Evolutionary conservation across 2,888 invertebrate species (phyloP).

Genomic region (Cotesia congregata): DNA sequence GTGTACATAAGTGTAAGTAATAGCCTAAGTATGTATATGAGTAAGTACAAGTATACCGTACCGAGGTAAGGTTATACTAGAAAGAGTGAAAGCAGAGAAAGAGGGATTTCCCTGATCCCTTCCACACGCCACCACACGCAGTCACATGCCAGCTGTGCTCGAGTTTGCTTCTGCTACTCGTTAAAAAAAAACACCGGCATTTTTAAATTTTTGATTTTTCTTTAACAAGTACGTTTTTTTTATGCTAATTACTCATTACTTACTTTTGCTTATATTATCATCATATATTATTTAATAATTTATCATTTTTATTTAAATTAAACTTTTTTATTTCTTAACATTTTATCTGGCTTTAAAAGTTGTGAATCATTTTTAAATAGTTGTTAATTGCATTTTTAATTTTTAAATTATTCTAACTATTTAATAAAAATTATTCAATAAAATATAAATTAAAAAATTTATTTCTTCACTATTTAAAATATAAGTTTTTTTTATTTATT

Average conservation of each 20-base stretch:
- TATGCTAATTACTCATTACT: background rate
- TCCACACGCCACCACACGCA: constrained; percentile 32
- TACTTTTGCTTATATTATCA: background rate
- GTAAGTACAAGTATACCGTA: constrained; percentile 3
- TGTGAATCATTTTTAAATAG: too few species aligned
- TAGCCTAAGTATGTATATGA: background rate
- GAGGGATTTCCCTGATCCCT: constrained; percentile 13
- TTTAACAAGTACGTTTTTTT: background rate
- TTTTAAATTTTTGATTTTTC: constrained; percentile 17
- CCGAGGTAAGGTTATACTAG: constrained; percentile 17
- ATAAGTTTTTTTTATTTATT: too few species aligned
- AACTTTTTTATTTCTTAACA: background rate
- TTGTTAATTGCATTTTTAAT: too few species aligned
- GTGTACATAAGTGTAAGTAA: background rate
- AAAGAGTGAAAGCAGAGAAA: constrained; percentile 33
- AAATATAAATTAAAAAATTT: too few species aligned
- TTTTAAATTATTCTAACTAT: too few species aligned
- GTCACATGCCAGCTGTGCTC: constrained; percentile 64
- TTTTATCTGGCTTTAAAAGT: too few species aligned
- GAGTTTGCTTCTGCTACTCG: constrained; percentile 44
- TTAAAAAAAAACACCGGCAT: constrained; percentile 6
- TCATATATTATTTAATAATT: background rate
- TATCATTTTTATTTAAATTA: background rate
- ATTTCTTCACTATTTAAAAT: too few species aligned
- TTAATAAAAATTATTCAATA: too few species aligned